Evolutionary conservation across 2,113 vertebrate species (phyloP).

Genomic region (Epinephelus fuscoguttatus): DNA sequence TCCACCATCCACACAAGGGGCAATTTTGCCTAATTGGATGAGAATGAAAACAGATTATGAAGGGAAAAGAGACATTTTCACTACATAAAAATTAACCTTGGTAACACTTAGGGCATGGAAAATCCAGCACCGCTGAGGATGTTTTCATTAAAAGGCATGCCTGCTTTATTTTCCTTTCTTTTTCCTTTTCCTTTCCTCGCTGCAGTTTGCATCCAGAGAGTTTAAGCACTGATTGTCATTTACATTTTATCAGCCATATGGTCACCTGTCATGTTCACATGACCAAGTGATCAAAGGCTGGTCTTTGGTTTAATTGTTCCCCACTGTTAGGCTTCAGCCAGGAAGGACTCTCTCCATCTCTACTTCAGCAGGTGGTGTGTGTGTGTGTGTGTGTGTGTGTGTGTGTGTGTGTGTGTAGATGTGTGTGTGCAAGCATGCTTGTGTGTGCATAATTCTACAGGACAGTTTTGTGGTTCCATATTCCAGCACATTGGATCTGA

Average conservation of each 20-base stretch:
- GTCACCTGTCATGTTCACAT: conserved; percentile 94
- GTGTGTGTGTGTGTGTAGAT: not conserved
- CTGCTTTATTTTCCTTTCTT: not conserved
- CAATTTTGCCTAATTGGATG: conserved; percentile 13
- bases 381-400: conserved; percentile 69
- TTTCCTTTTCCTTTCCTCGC: not conserved
- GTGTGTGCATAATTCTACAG: conserved; percentile 41
- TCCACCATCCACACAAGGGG: conserved; percentile 3
- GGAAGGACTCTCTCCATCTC: conserved; percentile 90
- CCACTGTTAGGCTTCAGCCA: conserved; percentile 91
- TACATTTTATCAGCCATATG: conserved; percentile 90
- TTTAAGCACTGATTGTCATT: conserved; percentile 79
- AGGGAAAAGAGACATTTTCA: conserved; percentile 34
- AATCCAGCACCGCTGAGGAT: conserved; percentile 15
- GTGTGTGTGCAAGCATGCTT: conserved; percentile 64
- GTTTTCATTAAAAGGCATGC: conserved; percentile 25
- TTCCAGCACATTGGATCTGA: not conserved
- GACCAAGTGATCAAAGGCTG: conserved; percentile 94
- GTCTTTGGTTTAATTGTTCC: conserved; percentile 94
- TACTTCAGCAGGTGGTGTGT: conserved; percentile 91
- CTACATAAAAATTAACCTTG: conserved; percentile 11
- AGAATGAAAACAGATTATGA: conserved; percentile 32
- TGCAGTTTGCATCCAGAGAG: conserved; percentile 8
- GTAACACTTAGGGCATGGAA: conserved; percentile 40
- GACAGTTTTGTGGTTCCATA: conserved; percentile 18